These are phyloP conservation scores for Romanogobio albipinnatus DNA, from an alignment of 2,113 vertebrate species.

Conservation along the genomic window DNA sequence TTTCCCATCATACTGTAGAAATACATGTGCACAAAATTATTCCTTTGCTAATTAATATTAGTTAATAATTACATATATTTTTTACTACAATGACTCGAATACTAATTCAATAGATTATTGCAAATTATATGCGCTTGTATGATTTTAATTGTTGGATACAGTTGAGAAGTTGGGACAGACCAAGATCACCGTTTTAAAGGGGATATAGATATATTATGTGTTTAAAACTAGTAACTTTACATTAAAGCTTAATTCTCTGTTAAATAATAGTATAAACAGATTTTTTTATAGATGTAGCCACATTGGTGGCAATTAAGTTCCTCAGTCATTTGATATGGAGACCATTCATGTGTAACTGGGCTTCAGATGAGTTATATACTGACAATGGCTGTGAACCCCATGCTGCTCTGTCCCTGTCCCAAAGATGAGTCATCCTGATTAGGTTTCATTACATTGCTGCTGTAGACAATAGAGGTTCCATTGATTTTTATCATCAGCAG, in stretches of 20 bases:
- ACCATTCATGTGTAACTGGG: slow-evolving; percentile 15
- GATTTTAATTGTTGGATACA: neutral
- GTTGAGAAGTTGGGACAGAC: neutral
- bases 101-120: neutral
- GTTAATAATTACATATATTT: neutral
- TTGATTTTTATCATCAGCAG: slow-evolving; percentile 71
- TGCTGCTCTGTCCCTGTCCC: slow-evolving; percentile 57
- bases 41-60: neutral
- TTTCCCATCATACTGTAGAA: neutral
- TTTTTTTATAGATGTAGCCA: neutral
- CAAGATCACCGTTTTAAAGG: neutral
- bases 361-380: neutral
- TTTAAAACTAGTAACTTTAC: neutral
- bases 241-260: neutral
- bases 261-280: neutral
- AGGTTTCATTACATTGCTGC: slow-evolving; percentile 69
- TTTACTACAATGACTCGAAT: neutral
- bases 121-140: neutral
- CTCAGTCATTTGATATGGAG: neutral
- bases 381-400: slow-evolving; percentile 5
- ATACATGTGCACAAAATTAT: neutral
- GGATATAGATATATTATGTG: neutral
- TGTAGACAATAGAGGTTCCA: slow-evolving; percentile 66
- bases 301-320: neutral
- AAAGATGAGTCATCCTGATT: slow-evolving; percentile 72